Conservation (phyloP, 2,888 invertebrate species). For the Microctonus hyperodae region DNA sequence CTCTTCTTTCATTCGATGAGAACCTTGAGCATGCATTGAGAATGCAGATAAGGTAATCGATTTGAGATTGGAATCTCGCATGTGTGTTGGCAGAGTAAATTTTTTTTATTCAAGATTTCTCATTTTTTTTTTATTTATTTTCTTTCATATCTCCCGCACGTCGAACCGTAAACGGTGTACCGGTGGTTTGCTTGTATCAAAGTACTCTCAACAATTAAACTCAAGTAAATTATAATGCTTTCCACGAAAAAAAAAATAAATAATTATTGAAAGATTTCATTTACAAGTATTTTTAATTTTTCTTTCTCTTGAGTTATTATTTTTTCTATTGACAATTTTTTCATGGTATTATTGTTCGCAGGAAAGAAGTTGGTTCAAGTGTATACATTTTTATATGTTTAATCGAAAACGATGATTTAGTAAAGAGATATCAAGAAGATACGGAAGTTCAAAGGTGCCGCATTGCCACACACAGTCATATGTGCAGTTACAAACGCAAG, state of each 20-base stretch:
- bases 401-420: slow-evolving; percentile 9
- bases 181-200: slow-evolving; percentile 18
- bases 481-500: slow-evolving; percentile 17
- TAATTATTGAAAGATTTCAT: too few relatives aligned
- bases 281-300: too few relatives aligned
- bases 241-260: background rate
- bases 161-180: slow-evolving; percentile 4
- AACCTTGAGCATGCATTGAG: slow-evolving; percentile 33
- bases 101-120: background rate
- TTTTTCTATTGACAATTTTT: slow-evolving; percentile 5
- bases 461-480: slow-evolving; percentile 17
- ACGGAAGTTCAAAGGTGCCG: slow-evolving; percentile 44
- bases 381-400: too few relatives aligned
- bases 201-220: slow-evolving; percentile 21
- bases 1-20: slow-evolving; percentile 7
- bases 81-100: slow-evolving; percentile 22
- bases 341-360: background rate
- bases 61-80: slow-evolving; percentile 36
- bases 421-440: slow-evolving; percentile 36
- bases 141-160: slow-evolving; percentile 14
- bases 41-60: slow-evolving; percentile 41
- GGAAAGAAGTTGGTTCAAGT: slow-evolving; percentile 31
- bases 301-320: background rate
- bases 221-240: slow-evolving; percentile 12
- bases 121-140: slow-evolving; percentile 9